Percentiles rank a stretch among this genome's conserved stretches.
Evolutionary conservation across 2,113 vertebrate genomes (phyloP).

Genomic region (Poecile atricapillus): DNA sequence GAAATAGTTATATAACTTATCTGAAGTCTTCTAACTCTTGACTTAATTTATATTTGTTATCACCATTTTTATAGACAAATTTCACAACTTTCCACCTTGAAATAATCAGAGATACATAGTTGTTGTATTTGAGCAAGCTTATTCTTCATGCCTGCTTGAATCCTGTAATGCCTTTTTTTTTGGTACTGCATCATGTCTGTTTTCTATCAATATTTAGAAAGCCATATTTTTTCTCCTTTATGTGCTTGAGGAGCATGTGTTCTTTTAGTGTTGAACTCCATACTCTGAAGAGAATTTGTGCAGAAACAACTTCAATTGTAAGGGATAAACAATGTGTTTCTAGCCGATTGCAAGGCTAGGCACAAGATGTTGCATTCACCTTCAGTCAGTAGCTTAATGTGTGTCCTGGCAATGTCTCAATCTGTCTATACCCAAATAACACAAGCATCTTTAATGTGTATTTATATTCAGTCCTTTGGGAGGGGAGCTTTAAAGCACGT

Average conservation of each 20-base stretch:
- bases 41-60: background rate
- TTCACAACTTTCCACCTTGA: background rate
- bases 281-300: background rate
- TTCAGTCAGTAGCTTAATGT: background rate
- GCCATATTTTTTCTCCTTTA: background rate
- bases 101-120: background rate
- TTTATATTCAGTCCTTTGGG: background rate
- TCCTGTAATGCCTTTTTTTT: background rate
- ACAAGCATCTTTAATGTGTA: background rate
- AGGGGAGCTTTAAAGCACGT: background rate
- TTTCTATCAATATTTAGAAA: background rate
- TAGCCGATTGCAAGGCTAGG: accelerated
- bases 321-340: background rate
- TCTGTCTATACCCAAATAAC: background rate
- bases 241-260: accelerated
- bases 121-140: background rate
- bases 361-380: background rate
- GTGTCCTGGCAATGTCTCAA: background rate
- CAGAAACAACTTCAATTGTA: background rate
- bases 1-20: background rate
- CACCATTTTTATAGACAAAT: background rate
- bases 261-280: background rate
- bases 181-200: background rate
- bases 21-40: background rate
- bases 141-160: background rate